phyloP scores from a whole-genome alignment of 2,888 invertebrate genomes.

The Acleris holmiana region DNA sequence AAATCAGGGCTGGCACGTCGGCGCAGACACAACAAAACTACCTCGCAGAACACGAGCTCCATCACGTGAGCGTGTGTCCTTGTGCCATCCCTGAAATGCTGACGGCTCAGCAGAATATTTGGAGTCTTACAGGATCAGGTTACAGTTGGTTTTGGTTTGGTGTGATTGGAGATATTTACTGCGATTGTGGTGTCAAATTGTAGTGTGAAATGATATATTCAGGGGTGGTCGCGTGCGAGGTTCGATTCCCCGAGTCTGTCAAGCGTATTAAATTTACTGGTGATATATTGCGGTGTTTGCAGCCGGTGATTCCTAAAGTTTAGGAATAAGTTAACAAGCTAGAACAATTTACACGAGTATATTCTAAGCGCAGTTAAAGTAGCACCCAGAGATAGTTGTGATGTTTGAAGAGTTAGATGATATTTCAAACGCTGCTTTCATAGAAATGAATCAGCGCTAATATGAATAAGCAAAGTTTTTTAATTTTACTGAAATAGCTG shows the following conservation, averaged over 20 bases:
- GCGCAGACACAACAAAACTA: slow-evolving; percentile 66
- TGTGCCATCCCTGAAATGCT: slow-evolving; percentile 48
- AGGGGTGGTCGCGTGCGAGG: slow-evolving; percentile 64
- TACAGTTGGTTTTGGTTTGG: slow-evolving; percentile 54
- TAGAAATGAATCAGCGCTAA: no score
- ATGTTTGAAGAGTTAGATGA: no score
- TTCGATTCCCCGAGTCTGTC: slow-evolving; percentile 67
- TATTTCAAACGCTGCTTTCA: no score
- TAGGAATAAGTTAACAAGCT: not conserved
- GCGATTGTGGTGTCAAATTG: slow-evolving; percentile 68
- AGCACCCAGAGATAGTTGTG: no score
- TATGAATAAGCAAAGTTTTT: no score
- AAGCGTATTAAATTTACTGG: slow-evolving; percentile 65
- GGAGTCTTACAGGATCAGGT: slow-evolving; percentile 14
- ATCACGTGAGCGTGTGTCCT: slow-evolving; percentile 64
- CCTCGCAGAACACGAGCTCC: slow-evolving; percentile 64
- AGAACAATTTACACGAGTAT: no score
- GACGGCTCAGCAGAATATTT: slow-evolving; percentile 13
- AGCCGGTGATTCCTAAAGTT: slow-evolving; percentile 15
- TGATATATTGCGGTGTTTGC: slow-evolving; percentile 43
- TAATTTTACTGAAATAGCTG: no score
- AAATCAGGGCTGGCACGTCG: slow-evolving; percentile 62
- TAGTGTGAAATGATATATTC: slow-evolving; percentile 80
- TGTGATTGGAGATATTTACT: slow-evolving; percentile 43
- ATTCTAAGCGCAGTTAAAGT: no score